These are phyloP conservation scores for Podotricha telesiphe DNA, from an alignment of 2,888 invertebrate genomes.

Conservation along the genomic window DNA sequence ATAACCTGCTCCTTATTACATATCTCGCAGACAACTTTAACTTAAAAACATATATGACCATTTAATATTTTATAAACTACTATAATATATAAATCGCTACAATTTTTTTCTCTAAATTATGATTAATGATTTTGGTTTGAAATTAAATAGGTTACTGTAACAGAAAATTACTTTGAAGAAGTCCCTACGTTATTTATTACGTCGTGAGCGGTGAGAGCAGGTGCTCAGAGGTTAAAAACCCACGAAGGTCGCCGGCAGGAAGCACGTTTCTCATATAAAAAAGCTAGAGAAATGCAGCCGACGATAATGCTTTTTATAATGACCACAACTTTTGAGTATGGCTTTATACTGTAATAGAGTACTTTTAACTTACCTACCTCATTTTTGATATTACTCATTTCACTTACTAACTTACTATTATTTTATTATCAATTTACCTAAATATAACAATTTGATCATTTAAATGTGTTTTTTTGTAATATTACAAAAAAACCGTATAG, in stretches of 20 bases:
- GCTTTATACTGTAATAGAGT: not conserved
- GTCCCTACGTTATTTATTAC: constrained; percentile 20
- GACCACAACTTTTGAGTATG: not conserved
- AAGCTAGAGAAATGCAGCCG: constrained; percentile 32
- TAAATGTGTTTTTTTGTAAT: too few relatives aligned
- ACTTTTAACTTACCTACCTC: not conserved
- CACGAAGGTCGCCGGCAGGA: constrained; percentile 38
- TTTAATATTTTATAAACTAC: not conserved
- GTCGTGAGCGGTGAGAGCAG: constrained; percentile 28
- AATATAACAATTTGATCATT: too few relatives aligned
- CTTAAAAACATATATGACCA: not conserved
- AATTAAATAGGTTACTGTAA: constrained; percentile 7
- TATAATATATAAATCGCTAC: not conserved
- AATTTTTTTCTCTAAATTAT: not conserved
- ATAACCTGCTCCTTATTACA: too few relatives aligned
- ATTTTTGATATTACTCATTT: too few relatives aligned
- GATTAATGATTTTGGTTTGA: not conserved
- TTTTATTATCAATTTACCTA: too few relatives aligned
- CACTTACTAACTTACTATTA: too few relatives aligned
- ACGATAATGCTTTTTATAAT: constrained; percentile 17
- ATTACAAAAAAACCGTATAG: too few relatives aligned
- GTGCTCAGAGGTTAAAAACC: constrained; percentile 41
- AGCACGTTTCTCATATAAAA: constrained; percentile 33
- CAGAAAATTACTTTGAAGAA: not conserved
- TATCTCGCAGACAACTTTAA: too few relatives aligned